A percentile compares a stretch with the other conserved stretches of the same genome.
Evolutionary conservation across 2,888 invertebrate species (phyloP).

Genomic region (Neocrepidodera transversa): DNA sequence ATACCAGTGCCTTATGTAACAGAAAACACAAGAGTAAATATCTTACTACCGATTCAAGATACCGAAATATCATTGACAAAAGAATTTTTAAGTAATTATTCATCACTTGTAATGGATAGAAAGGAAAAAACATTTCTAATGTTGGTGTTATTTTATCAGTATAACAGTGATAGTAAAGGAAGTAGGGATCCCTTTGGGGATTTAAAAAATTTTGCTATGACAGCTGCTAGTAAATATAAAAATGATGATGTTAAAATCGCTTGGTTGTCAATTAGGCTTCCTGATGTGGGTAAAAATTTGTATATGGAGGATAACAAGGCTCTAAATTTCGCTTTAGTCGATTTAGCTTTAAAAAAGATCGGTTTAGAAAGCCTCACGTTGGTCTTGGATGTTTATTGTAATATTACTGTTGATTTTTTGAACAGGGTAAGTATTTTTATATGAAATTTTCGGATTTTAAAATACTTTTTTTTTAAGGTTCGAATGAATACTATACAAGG

Average conservation of each 20-base stretch:
- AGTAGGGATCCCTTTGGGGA: conserved; percentile 55
- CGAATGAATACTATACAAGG: conserved; percentile 93
- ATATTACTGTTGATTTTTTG: conserved; percentile 82
- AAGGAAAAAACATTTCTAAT: conserved; percentile 81
- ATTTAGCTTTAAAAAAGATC: conserved; percentile 74
- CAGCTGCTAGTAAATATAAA: conserved; percentile 70
- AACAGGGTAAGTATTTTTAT: conserved; percentile 71
- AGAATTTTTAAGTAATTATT: conserved; percentile 76
- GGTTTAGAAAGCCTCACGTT: conserved; percentile 77
- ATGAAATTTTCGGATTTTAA: neutral
- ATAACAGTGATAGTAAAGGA: conserved; percentile 70
- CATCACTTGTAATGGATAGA: conserved; percentile 67
- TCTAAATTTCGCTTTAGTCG: conserved; percentile 68
- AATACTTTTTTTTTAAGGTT: conserved; percentile 64
- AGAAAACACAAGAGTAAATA: conserved; percentile 83
- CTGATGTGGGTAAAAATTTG: conserved; percentile 47
- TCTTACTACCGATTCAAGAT: conserved; percentile 76
- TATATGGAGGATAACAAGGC: conserved; percentile 53
- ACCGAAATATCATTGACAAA: conserved; percentile 65
- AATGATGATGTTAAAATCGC: conserved; percentile 72
- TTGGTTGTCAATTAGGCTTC: conserved; percentile 74
- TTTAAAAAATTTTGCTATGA: conserved; percentile 70
- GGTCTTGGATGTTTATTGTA: conserved; percentile 71
- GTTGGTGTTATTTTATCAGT: conserved; percentile 74
- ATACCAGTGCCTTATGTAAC: conserved; percentile 95